A percentile compares a stretch with the other conserved stretches of the same genome.
These are phyloP conservation scores for Drosophila parabipectinata DNA, from an alignment of 1,140 invertebrate species.

Conservation along the genomic window DNA sequence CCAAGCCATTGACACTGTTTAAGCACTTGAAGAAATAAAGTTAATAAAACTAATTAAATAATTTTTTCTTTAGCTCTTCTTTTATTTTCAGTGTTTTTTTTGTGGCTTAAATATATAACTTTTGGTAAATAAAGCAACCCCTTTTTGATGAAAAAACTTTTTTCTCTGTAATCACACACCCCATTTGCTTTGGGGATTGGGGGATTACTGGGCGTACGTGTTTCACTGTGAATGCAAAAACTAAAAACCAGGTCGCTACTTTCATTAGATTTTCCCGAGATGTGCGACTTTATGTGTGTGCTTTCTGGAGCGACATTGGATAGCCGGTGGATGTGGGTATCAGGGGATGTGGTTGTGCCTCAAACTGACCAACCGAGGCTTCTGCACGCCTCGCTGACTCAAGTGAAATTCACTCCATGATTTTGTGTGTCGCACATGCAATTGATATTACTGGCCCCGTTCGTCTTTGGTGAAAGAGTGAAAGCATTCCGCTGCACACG, in stretches of 20 bases:
- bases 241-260: slow-evolving; percentile 73
- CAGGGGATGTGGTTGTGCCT: not conserved
- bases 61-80: not conserved
- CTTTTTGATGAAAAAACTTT: not conserved
- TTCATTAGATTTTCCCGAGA: slow-evolving; percentile 74
- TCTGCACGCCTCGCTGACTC: slow-evolving; percentile 59
- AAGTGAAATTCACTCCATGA: slow-evolving; percentile 64
- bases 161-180: slow-evolving; percentile 23
- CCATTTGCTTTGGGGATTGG: slow-evolving; percentile 27
- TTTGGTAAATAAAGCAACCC: no score
- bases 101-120: no score
- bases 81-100: no score
- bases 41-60: not conserved
- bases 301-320: slow-evolving; percentile 68
- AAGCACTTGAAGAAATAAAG: not conserved
- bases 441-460: slow-evolving; percentile 76
- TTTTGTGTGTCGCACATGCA: slow-evolving; percentile 81
- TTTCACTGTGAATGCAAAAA: slow-evolving; percentile 59
- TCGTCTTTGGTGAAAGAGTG: slow-evolving; percentile 72
- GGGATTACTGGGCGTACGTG: slow-evolving; percentile 49
- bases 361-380: slow-evolving; percentile 24
- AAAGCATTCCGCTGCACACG: slow-evolving; percentile 71
- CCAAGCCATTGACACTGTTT: slow-evolving; percentile 46
- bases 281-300: slow-evolving; percentile 10
- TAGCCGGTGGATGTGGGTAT: slow-evolving; percentile 14